phyloP scores from a whole-genome alignment of 2,797 vertebrate species.

The Pangasius larnaudii region DNA sequence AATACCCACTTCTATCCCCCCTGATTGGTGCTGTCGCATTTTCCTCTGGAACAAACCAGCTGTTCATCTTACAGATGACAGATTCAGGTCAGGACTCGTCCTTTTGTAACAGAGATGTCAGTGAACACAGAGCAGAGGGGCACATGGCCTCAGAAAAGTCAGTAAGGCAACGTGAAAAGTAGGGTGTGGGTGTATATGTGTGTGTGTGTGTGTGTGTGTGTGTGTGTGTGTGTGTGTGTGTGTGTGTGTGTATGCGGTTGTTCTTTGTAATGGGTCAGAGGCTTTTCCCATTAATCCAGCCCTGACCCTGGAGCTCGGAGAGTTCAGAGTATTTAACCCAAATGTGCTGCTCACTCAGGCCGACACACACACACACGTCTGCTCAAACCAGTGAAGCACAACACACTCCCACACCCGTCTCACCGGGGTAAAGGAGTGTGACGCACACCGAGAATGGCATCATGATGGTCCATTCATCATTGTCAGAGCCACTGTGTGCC shows the following conservation, averaged over 20 bases:
- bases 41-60: background rate
- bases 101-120: background rate
- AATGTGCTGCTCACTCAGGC: conserved; percentile 46
- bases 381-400: conserved; percentile 46
- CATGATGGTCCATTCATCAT: conserved; percentile 80
- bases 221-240: background rate
- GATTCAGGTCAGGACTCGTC: conserved; percentile 1
- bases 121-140: background rate
- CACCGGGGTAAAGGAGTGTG: conserved; percentile 68
- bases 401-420: conserved; percentile 53
- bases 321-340: conserved; percentile 76
- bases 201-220: background rate
- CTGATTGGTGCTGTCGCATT: background rate
- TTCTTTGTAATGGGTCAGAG: conserved; percentile 60
- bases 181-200: background rate
- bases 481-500: conserved; percentile 65
- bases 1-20: background rate
- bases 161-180: conserved; percentile 8
- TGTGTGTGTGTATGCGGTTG: background rate
- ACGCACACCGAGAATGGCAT: conserved; percentile 64
- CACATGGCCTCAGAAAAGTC: conserved; percentile 1
- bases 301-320: conserved; percentile 57
- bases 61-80: background rate
- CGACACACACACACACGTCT: conserved; percentile 44
- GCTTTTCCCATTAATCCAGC: conserved; percentile 66